phyloP scores from a whole-genome alignment of 2,888 invertebrate species.

The Orthosia incerta region DNA sequence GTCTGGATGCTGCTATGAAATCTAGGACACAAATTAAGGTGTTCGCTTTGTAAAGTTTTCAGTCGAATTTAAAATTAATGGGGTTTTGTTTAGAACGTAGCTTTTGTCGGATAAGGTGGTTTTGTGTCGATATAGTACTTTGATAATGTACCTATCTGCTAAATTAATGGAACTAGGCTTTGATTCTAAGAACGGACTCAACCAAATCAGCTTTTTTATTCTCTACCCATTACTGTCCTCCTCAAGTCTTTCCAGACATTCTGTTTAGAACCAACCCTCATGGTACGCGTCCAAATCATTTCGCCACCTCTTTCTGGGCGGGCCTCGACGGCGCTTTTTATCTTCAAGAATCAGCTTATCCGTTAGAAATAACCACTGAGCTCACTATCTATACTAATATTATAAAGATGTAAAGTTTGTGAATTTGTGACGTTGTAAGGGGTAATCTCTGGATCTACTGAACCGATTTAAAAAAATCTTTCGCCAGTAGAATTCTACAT shows the following conservation, averaged over 20 bases:
- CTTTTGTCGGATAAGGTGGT: neutral
- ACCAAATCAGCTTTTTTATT: neutral
- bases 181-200: neutral
- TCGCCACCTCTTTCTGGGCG: too few species aligned
- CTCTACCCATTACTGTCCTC: too few species aligned
- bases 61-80: constrained; percentile 12
- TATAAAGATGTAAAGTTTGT: too few species aligned
- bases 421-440: too few species aligned
- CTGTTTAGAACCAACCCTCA: too few species aligned
- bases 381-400: too few species aligned
- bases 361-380: neutral
- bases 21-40: constrained; percentile 30
- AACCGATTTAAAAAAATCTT: too few species aligned
- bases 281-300: too few species aligned
- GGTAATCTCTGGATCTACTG: too few species aligned
- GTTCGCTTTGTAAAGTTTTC: constrained; percentile 4
- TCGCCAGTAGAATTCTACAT: too few species aligned
- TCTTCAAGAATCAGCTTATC: neutral
- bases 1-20: constrained; percentile 30
- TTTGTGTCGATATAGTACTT: neutral
- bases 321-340: too few species aligned
- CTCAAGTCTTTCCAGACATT: too few species aligned
- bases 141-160: neutral
- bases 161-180: neutral
- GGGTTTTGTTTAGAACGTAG: neutral